Percentiles rank a stretch among this genome's conserved stretches.
Evolutionary conservation across 2,888 invertebrate species (phyloP).

Genomic region (Balanococcus diminutus): DNA sequence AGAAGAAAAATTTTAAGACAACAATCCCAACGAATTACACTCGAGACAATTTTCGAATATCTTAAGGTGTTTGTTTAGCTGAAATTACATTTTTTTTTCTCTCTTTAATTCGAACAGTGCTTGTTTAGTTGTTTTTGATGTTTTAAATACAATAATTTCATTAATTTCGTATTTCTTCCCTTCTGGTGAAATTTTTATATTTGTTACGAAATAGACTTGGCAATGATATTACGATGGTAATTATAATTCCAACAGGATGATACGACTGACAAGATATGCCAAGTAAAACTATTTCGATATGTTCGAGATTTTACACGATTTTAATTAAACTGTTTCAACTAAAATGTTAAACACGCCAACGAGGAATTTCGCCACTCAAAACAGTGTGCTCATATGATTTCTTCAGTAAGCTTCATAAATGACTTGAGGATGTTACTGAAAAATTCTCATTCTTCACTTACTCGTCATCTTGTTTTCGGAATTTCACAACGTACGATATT

Average conservation of each 20-base stretch:
- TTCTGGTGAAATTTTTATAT: too few relatives aligned
- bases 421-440: background rate
- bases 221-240: too few relatives aligned
- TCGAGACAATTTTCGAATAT: background rate
- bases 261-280: background rate
- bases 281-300: background rate
- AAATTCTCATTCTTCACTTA: background rate
- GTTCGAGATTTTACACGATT: background rate
- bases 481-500: background rate
- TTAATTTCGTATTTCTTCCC: too few relatives aligned
- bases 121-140: too few relatives aligned
- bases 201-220: too few relatives aligned
- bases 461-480: background rate
- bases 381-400: background rate
- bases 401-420: background rate
- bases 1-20: background rate
- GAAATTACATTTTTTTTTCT: too few relatives aligned
- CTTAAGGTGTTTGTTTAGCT: background rate
- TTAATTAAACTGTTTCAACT: background rate
- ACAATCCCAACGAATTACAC: too few relatives aligned
- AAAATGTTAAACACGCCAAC: background rate
- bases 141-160: too few relatives aligned
- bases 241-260: too few relatives aligned
- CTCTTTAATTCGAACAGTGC: too few relatives aligned
- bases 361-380: background rate